These are phyloP conservation scores for Elegia similella DNA, from an alignment of 2,888 invertebrate species.

Conservation along the genomic window DNA sequence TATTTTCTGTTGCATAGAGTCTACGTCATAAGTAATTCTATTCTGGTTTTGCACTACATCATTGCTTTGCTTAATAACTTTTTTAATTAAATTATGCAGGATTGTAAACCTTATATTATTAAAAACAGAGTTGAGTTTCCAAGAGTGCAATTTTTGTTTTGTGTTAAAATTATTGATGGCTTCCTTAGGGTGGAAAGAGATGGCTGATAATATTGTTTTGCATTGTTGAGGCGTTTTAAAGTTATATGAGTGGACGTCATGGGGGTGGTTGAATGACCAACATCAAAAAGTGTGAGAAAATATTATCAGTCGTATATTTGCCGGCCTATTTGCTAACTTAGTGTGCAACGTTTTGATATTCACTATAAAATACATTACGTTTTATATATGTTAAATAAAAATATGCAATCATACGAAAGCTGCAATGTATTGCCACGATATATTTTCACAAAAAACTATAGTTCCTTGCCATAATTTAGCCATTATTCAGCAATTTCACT, in stretches of 20 bases:
- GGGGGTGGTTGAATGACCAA: constrained; percentile 57
- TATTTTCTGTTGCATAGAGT: constrained; percentile 1
- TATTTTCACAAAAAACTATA: too few species aligned
- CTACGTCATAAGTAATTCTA: not conserved
- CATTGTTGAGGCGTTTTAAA: constrained; percentile 49
- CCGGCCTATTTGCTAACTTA: too few species aligned
- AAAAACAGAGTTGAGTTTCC: not conserved
- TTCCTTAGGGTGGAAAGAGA: constrained; percentile 53
- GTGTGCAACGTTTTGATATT: too few species aligned
- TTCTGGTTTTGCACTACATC: constrained; percentile 3
- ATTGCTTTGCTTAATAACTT: not conserved
- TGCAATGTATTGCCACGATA: too few species aligned
- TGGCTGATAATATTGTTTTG: constrained; percentile 48
- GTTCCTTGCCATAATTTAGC: too few species aligned
- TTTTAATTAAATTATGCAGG: not conserved
- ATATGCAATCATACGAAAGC: too few species aligned
- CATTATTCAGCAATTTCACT: too few species aligned
- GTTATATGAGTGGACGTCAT: constrained; percentile 59
- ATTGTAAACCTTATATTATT: constrained; percentile 22
- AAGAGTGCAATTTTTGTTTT: constrained; percentile 30
- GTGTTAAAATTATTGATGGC: constrained; percentile 41
- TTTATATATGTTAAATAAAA: too few species aligned
- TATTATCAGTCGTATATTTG: constrained; percentile 21
- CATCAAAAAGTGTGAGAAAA: constrained; percentile 44
- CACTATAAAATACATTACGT: too few species aligned